phyloP scores from a whole-genome alignment of 1,140 invertebrate genomes.

The Pomacea maculata region DNA sequence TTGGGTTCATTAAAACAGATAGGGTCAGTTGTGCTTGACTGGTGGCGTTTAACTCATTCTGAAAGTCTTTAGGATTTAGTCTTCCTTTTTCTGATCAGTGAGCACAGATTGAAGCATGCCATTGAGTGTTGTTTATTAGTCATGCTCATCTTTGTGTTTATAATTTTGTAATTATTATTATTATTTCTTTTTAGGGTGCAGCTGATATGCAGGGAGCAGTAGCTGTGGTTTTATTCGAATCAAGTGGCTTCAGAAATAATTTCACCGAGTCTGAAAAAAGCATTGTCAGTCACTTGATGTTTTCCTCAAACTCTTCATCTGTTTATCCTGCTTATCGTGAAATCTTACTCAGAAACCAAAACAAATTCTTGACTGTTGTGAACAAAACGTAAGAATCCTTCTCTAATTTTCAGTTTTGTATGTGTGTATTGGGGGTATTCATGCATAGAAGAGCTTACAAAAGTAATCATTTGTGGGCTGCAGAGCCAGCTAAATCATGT shows the following conservation, averaged over 20 bases:
- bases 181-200: no score
- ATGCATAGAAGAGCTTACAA: no score
- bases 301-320: background rate
- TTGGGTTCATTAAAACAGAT: no score
- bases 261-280: background rate
- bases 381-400: background rate
- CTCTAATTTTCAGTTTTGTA: background rate
- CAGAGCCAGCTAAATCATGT: background rate
- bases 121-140: no score
- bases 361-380: background rate
- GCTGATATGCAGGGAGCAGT: background rate
- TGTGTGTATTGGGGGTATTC: background rate
- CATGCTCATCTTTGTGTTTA: no score
- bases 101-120: no score
- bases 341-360: background rate
- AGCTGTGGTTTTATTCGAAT: background rate
- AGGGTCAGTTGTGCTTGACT: no score
- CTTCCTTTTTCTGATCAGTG: no score
- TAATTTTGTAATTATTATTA: no score
- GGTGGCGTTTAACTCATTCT: no score
- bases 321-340: background rate
- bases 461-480: no score
- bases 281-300: background rate
- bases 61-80: no score
- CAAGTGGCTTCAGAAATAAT: background rate